Evolutionary conservation across 2,888 invertebrate genomes (phyloP).

Genomic region (Xanthia togata): DNA sequence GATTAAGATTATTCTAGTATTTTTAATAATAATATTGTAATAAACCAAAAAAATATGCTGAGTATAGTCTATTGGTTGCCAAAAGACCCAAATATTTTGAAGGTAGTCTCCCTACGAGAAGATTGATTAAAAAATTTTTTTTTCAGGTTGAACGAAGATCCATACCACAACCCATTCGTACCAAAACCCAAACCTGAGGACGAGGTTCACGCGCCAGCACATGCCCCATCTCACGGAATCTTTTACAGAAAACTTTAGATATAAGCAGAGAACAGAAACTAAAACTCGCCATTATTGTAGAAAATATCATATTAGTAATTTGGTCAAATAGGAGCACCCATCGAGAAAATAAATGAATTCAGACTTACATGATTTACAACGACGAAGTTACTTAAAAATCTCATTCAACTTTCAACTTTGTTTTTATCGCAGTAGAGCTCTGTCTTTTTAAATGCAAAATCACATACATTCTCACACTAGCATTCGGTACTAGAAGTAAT

Average conservation of each 20-base stretch:
- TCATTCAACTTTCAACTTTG: conserved; percentile 10
- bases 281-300: conserved; percentile 58
- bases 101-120: neutral
- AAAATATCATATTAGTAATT: conserved; percentile 46
- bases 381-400: conserved; percentile 10
- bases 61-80: too few relatives aligned
- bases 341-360: conserved; percentile 29
- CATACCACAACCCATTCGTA: conserved; percentile 94
- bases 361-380: conserved; percentile 13
- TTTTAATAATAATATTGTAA: neutral
- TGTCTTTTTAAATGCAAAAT: conserved; percentile 3
- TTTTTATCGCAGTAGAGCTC: neutral
- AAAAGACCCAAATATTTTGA: neutral
- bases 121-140: conserved; percentile 63
- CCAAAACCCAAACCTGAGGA: conserved; percentile 92
- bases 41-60: neutral
- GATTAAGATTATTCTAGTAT: conserved; percentile 4
- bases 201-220: conserved; percentile 26
- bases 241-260: conserved; percentile 65
- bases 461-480: conserved; percentile 29
- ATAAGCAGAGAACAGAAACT: conserved; percentile 15
- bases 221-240: conserved; percentile 59
- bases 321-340: conserved; percentile 44
- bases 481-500: conserved; percentile 53
- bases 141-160: conserved; percentile 94